Conservation (phyloP, 2,113 vertebrate genomes). For the Petaurus breviceps region DNA sequence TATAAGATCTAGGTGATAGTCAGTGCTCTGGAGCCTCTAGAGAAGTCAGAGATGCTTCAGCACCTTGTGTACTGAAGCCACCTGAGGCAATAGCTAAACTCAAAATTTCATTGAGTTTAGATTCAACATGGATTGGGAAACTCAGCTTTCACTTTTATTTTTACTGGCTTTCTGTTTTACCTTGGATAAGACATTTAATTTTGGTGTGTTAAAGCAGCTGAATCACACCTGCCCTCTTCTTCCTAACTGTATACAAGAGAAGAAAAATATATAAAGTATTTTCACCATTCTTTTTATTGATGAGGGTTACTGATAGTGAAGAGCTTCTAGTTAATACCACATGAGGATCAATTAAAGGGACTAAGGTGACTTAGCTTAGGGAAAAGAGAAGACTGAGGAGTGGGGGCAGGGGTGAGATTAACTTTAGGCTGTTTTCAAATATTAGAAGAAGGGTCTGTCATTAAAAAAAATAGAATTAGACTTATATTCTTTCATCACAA, state of each 20-base stretch:
- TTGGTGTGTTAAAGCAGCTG: background rate
- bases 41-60: background rate
- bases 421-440: background rate
- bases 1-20: background rate
- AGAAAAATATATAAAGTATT: conserved; percentile 43
- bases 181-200: background rate
- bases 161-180: conserved; percentile 1
- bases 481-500: background rate
- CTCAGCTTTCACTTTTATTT: background rate
- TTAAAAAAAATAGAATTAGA: background rate
- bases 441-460: background rate
- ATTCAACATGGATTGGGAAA: conserved; percentile 17
- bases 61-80: background rate
- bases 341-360: background rate
- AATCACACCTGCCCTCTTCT: conserved; percentile 6
- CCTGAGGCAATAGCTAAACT: background rate
- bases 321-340: background rate
- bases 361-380: background rate
- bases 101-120: background rate
- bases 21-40: background rate
- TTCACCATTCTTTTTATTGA: conserved; percentile 21
- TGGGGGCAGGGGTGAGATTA: background rate
- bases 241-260: conserved; percentile 12
- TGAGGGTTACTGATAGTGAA: background rate
- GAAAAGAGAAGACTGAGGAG: background rate